Conservation (phyloP, 2,888 invertebrate genomes). For the Parascotia fuliginaria region DNA sequence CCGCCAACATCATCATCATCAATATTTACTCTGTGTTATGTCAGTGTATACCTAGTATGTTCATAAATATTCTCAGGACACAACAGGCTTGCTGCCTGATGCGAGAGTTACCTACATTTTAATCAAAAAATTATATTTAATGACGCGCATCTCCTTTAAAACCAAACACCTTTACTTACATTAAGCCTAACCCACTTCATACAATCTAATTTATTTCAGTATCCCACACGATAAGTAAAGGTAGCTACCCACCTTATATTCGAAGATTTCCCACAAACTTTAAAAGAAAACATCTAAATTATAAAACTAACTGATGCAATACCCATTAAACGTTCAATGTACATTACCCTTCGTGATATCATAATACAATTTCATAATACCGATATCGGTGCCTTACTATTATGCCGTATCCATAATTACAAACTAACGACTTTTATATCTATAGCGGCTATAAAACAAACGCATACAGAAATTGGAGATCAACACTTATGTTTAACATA, state of each 20-base stretch:
- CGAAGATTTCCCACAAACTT: not conserved
- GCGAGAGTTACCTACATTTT: no score
- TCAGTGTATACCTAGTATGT: no score
- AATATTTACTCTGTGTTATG: no score
- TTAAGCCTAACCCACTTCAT: no score
- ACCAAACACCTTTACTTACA: no score
- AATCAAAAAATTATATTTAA: no score
- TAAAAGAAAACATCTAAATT: not conserved
- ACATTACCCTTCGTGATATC: slow-evolving; percentile 18
- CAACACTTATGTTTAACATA: slow-evolving; percentile 29
- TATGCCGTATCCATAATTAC: slow-evolving; percentile 37
- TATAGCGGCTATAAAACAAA: slow-evolving; percentile 37
- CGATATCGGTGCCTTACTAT: slow-evolving; percentile 27
- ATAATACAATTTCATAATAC: slow-evolving; percentile 39
- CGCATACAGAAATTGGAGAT: slow-evolving; percentile 31
- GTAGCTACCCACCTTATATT: not conserved
- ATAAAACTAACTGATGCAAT: slow-evolving; percentile 22
- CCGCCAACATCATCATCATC: no score
- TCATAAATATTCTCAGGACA: no score
- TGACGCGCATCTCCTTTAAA: no score
- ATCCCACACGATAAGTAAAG: not conserved
- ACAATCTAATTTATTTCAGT: no score
- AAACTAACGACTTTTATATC: slow-evolving; percentile 32
- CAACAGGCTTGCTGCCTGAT: no score
- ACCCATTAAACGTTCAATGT: slow-evolving; percentile 20